A percentile compares a stretch with the other conserved stretches of the same genome.
Evolutionary conservation across 2,888 invertebrate species (phyloP).

Genomic region (Leptura quadrifasciata): DNA sequence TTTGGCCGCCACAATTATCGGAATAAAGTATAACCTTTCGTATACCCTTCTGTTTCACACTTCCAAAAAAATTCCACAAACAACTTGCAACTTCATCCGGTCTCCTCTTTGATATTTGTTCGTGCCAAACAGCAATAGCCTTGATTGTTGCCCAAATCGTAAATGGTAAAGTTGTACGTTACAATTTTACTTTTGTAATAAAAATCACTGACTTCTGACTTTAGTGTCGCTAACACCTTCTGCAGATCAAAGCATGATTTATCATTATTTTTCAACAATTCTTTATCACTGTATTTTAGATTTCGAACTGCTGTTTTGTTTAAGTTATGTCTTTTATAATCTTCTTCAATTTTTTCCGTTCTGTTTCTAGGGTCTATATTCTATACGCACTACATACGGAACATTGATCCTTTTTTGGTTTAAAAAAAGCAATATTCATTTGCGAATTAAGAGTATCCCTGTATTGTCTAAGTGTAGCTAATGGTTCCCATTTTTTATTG

Average conservation of each 20-base stretch:
- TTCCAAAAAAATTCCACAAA: constrained; percentile 40
- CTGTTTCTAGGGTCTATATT: background rate
- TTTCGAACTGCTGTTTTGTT: background rate
- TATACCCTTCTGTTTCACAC: constrained; percentile 30
- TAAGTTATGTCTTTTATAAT: background rate
- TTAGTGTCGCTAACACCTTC: constrained; percentile 5
- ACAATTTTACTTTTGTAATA: constrained; percentile 40
- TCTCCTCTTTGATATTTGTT: constrained; percentile 28
- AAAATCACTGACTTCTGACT: constrained; percentile 35
- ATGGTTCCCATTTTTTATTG: constrained; percentile 18
- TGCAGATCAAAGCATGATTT: constrained; percentile 26
- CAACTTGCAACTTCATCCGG: constrained; percentile 43
- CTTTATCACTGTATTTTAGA: background rate
- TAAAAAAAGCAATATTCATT: background rate
- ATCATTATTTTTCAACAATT: background rate
- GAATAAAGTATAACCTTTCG: constrained; percentile 44
- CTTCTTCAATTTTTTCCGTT: no score
- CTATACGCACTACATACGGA: background rate
- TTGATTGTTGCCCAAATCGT: background rate
- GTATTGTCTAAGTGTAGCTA: constrained; percentile 7
- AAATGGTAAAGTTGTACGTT: constrained; percentile 12
- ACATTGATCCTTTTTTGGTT: background rate
- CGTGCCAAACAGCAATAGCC: background rate
- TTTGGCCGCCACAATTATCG: constrained; percentile 44
- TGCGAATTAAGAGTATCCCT: background rate